Conservation (phyloP, 2,888 invertebrate species). For the Sycophila texana region DNA sequence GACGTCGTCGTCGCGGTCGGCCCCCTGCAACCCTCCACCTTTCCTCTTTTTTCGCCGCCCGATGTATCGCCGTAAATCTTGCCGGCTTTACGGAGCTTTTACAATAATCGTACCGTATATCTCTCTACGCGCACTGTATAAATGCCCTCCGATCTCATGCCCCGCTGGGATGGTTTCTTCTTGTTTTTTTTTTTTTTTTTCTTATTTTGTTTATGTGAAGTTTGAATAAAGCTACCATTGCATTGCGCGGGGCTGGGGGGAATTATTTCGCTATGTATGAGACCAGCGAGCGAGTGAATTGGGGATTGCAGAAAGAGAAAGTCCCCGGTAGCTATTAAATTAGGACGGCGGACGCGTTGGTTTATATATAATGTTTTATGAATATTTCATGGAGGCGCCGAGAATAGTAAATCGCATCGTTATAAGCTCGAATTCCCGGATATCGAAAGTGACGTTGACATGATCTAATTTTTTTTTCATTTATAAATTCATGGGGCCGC, state of each 20-base stretch:
- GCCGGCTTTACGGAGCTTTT: slow-evolving; percentile 12
- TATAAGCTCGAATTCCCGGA: too few relatives aligned
- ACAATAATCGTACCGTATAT: slow-evolving; percentile 21
- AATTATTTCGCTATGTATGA: neutral
- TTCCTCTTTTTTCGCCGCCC: neutral
- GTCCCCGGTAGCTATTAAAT: neutral
- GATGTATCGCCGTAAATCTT: slow-evolving; percentile 35
- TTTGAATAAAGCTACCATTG: neutral
- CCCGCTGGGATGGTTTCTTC: neutral
- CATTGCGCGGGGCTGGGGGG: neutral
- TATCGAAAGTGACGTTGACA: too few relatives aligned
- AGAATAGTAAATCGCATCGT: too few relatives aligned
- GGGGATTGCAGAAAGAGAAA: neutral
- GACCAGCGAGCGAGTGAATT: neutral
- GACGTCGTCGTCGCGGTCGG: neutral
- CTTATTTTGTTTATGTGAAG: neutral
- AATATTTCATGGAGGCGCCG: neutral
- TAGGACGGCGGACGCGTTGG: neutral
- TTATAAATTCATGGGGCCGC: too few relatives aligned
- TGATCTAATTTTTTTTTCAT: too few relatives aligned
- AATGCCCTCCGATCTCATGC: neutral
- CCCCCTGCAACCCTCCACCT: neutral
- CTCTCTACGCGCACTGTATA: neutral
- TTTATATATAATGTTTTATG: neutral
- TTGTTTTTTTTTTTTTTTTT: neutral